Base-by-base conservation (phyloP, 2,113 vertebrate species). In the Dissostichus mawsoni region DNA sequence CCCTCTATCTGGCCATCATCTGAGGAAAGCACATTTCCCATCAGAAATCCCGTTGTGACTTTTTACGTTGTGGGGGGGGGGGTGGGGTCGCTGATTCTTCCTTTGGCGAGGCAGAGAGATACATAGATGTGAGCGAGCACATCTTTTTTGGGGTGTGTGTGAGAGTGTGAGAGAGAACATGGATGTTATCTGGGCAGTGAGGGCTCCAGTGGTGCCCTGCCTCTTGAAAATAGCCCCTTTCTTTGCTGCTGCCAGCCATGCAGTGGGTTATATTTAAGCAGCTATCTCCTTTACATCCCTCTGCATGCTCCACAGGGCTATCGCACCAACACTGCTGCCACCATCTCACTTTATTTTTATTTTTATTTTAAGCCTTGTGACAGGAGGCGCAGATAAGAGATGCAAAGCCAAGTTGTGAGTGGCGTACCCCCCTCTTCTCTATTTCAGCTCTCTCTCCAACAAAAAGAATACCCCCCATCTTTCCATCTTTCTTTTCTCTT, bases 11-110 rank as follows among this genome's bases (percentile, higher is more conserved):
- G 85, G 82, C 90, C 93, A 93, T 93, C 94, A 95, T 94, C 95
- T 95, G 93, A 94, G 92, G 90, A 92, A 93, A 93, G 91, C 93
- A 94, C 92, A 93, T 95, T 95, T 92, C 94, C 94, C 94, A 94
- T 95, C 94, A 95, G 85, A 94, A 94, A 94, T 92, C 93, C 92
- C 78, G 90, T 91, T 91, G 93, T 95, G 94, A 93, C 92, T 94
- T 94, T 92, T 93, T 92, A 87, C 88, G 83, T 93, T 74, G 18
- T 25, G 23, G 47, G n/a, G 64, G 11, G 70, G 29, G 69, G 55
- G 56, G 41, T n/a, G 69, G 55, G 45, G 92, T 68, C 68, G 83
- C 81, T 90, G 90, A 94, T 92, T 90, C 92, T 93, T 91, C 87
- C 90, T 91, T 90, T 92, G 87, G 84, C 73, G 86, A 87, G 56